Percentiles rank a stretch among this genome's conserved stretches.
Evolutionary conservation across 2,797 vertebrate genomes (phyloP).

Genomic region (Halcyon badia): DNA sequence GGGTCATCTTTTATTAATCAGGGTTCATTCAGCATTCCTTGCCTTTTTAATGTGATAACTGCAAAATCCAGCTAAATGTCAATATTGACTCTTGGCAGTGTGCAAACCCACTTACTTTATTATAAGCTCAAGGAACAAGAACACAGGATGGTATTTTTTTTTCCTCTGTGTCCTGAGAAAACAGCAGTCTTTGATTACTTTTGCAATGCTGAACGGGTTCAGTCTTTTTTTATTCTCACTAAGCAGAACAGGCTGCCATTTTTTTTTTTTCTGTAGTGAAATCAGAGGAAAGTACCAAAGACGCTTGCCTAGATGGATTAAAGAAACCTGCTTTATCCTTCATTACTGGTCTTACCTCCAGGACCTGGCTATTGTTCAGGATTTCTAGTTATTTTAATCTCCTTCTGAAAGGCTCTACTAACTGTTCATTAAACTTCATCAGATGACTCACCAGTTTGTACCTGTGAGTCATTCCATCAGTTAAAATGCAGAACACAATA

Average conservation of each 20-base stretch:
- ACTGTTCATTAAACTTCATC: constrained; percentile 33
- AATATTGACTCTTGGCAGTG: neutral
- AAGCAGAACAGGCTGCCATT: neutral
- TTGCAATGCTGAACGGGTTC: neutral
- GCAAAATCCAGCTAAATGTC: constrained; percentile 16
- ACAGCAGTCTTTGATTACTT: neutral
- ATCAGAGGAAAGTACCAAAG: constrained; percentile 4
- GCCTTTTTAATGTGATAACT: neutral
- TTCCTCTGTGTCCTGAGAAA: neutral
- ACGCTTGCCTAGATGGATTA: constrained; percentile 17
- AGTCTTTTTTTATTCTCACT: neutral
- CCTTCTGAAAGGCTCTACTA: constrained; percentile 13
- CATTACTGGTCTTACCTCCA: constrained; percentile 35
- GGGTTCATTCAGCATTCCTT: constrained; percentile 22
- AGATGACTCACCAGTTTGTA: constrained; percentile 21
- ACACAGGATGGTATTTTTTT: neutral
- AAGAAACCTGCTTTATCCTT: constrained; percentile 47
- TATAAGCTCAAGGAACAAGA: neutral
- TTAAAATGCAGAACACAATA: constrained; percentile 9
- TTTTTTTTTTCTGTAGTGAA: neutral
- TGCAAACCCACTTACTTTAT: neutral
- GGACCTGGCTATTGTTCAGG: constrained; percentile 39
- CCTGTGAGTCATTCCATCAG: neutral
- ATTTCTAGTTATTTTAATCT: constrained; percentile 31
- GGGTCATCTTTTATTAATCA: constrained; percentile 32